Conservation (phyloP, 2,797 vertebrate genomes). For the Hyperoplus immaculatus region DNA sequence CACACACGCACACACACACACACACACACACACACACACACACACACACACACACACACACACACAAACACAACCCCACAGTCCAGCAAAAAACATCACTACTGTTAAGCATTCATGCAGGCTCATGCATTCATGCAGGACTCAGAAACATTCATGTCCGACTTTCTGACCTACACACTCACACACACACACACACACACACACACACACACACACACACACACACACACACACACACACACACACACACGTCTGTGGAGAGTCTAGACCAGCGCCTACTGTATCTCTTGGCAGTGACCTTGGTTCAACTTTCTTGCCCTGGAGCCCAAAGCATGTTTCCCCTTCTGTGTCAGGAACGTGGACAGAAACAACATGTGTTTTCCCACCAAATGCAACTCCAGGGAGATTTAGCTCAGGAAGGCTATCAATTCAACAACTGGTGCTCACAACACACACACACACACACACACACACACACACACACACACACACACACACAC, state of each 20-base stretch:
- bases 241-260: background rate
- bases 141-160: background rate
- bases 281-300: constrained; percentile 49
- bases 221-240: background rate
- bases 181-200: too few species aligned
- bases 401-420: constrained; percentile 40
- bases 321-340: constrained; percentile 30
- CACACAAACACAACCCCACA: constrained; percentile 5
- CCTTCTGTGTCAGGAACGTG: constrained; percentile 32
- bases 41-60: too few species aligned
- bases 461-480: constrained; percentile 17
- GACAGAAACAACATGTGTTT: constrained; percentile 71
- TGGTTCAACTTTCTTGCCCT: constrained; percentile 54
- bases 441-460: constrained; percentile 10
- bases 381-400: constrained; percentile 66
- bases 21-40: too few species aligned
- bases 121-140: constrained; percentile 28
- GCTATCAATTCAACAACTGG: constrained; percentile 50
- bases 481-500: constrained; percentile 6
- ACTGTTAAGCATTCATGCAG: constrained; percentile 18
- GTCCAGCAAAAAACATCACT: constrained; percentile 42
- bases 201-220: too few species aligned
- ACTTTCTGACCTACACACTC: background rate
- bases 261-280: constrained; percentile 11
- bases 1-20: too few species aligned